phyloP scores from a whole-genome alignment of 1,140 invertebrate species.

The Lethocerus indicus region DNA sequence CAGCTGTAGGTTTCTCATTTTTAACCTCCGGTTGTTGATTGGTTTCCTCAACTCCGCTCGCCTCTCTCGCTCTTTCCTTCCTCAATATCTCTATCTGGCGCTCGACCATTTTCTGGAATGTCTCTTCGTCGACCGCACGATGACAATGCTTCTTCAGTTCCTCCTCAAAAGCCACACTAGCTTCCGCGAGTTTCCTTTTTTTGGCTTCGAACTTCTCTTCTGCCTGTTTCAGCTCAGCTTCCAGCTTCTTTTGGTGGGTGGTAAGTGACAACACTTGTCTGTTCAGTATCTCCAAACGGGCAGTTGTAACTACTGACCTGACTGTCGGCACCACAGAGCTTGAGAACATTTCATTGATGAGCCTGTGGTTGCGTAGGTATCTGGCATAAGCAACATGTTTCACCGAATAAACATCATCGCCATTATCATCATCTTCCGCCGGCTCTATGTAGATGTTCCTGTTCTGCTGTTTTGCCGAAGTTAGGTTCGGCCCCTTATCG shows the following conservation, averaged over 20 bases:
- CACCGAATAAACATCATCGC: constrained; percentile 85
- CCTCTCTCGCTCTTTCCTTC: too few species aligned
- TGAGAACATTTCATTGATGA: constrained; percentile 94
- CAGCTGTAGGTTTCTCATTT: too few species aligned
- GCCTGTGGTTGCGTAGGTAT: constrained; percentile 81
- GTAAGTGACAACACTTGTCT: constrained; percentile 90
- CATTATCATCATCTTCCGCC: constrained; percentile 90
- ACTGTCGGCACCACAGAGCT: constrained; percentile 91
- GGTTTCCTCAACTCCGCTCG: too few species aligned
- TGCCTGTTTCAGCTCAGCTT: constrained; percentile 90
- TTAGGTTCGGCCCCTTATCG: constrained; percentile 39
- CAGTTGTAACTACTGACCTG: constrained; percentile 74
- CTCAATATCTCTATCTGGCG: constrained; percentile 60
- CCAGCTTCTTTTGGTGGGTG: constrained; percentile 93
- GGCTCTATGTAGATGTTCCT: constrained; percentile 88
- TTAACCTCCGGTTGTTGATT: too few species aligned
- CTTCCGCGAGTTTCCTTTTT: constrained; percentile 87
- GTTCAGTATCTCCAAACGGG: constrained; percentile 78
- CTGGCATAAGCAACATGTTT: constrained; percentile 88
- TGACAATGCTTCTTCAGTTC: constrained; percentile 89
- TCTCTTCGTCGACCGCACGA: constrained; percentile 78
- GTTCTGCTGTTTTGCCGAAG: constrained; percentile 42
- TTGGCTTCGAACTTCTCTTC: constrained; percentile 95
- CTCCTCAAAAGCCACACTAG: constrained; percentile 85
- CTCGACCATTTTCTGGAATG: constrained; percentile 80